phyloP scores from a whole-genome alignment of 2,888 invertebrate species.

The Hypomecis punctinalis region DNA sequence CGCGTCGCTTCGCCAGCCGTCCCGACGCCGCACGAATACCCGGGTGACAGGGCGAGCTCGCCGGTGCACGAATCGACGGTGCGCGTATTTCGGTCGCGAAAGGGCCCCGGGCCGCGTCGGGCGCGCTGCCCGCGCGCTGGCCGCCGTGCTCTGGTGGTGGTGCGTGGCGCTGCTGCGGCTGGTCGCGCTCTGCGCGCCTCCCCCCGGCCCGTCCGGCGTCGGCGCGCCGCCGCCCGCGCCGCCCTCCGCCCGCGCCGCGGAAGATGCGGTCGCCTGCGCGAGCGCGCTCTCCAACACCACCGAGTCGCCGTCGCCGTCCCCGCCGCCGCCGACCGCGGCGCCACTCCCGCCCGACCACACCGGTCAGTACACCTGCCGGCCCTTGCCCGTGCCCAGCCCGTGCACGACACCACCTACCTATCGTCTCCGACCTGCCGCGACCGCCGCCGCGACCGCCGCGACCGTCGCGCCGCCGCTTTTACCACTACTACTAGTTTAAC shows the following conservation, averaged over 20 bases:
- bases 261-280: slow-evolving; percentile 78
- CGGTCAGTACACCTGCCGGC: slow-evolving; percentile 64
- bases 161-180: slow-evolving; percentile 84
- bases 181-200: slow-evolving; percentile 81
- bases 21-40: slow-evolving; percentile 68
- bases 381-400: slow-evolving; percentile 15
- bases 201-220: slow-evolving; percentile 76
- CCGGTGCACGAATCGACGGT: slow-evolving; percentile 72
- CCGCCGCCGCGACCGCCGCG: neutral
- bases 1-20: slow-evolving; percentile 77
- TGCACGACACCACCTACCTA: slow-evolving; percentile 4
- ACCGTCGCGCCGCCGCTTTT: neutral
- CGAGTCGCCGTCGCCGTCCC: slow-evolving; percentile 61
- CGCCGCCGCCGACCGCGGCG: slow-evolving; percentile 55
- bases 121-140: slow-evolving; percentile 83
- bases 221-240: slow-evolving; percentile 64
- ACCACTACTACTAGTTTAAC: neutral
- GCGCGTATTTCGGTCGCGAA: slow-evolving; percentile 82
- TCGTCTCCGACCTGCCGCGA: neutral
- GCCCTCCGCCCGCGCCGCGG: slow-evolving; percentile 77
- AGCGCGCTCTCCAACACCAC: slow-evolving; percentile 75
- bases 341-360: slow-evolving; percentile 66
- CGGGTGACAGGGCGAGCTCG: slow-evolving; percentile 68
- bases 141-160: slow-evolving; percentile 84
- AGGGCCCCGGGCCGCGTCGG: slow-evolving; percentile 80